These are phyloP conservation scores for Theocolax elegans DNA, from an alignment of 1,140 invertebrate genomes.

Conservation along the genomic window DNA sequence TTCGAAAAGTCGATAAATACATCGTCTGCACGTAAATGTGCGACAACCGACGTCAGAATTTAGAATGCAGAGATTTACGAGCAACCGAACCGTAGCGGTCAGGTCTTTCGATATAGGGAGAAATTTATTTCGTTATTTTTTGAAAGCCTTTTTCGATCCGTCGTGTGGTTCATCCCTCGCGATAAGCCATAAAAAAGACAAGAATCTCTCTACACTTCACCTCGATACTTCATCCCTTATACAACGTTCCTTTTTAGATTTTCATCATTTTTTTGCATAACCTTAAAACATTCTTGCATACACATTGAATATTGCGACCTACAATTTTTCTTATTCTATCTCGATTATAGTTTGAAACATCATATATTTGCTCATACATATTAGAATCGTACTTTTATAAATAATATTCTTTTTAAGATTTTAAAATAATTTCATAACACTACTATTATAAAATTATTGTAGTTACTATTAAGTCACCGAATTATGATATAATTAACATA, in stretches of 20 bases:
- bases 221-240: background rate
- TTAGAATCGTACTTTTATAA: no score
- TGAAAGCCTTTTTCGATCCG: constrained; percentile 7
- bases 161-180: background rate
- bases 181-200: constrained; percentile 14
- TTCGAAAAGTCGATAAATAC: constrained; percentile 13
- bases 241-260: background rate
- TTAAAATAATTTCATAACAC: no score
- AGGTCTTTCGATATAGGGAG: background rate
- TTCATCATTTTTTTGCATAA: background rate
- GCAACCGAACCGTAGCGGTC: background rate
- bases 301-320: no score
- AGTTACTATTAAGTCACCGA: no score
- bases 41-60: constrained; percentile 1
- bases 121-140: constrained; percentile 14
- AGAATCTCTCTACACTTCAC: background rate
- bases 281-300: no score
- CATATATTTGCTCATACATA: no score
- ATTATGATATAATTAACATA: no score
- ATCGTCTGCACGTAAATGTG: background rate
- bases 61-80: constrained; percentile 19
- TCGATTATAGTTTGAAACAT: no score
- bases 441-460: no score
- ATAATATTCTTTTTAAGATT: no score
- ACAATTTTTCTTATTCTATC: no score